A percentile compares a stretch with the other conserved stretches of the same genome.
Conservation (phyloP, 2,888 invertebrate species). For the Brassicogethes aeneus region DNA sequence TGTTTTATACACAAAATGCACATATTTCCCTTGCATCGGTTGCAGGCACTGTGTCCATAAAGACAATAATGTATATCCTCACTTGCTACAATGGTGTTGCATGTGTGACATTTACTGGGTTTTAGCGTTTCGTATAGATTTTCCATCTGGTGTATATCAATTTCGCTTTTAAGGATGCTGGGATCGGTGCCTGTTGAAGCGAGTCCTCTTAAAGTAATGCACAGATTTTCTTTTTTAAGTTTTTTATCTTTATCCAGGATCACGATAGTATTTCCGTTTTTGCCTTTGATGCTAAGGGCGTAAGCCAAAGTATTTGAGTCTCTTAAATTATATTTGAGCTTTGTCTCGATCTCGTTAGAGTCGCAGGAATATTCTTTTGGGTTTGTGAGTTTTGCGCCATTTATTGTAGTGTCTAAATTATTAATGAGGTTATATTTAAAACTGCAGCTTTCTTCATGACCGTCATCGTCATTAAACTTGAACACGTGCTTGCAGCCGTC, state of each 20-base stretch:
- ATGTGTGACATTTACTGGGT: conserved; percentile 16
- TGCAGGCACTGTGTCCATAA: conserved; percentile 24
- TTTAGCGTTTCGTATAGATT: conserved; percentile 15
- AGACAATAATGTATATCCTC: conserved; percentile 19
- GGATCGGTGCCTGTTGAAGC: no score
- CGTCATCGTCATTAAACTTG: conserved; percentile 20
- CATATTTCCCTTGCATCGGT: conserved; percentile 21
- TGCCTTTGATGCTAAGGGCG: no score
- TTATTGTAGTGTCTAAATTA: not conserved
- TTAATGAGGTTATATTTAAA: not conserved
- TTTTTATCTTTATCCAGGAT: no score
- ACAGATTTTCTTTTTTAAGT: no score
- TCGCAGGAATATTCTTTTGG: not conserved
- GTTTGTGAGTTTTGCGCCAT: not conserved
- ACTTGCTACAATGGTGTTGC: conserved; percentile 11
- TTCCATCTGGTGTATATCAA: conserved; percentile 6
- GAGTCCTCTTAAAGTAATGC: no score
- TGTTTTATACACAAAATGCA: conserved; percentile 23
- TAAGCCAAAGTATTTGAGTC: no score
- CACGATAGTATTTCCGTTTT: no score
- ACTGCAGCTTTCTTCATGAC: conserved; percentile 25
- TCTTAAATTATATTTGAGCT: no score
- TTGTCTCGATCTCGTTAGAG: no score
- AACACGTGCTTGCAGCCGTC: conserved; percentile 24
- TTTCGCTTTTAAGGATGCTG: not conserved